Base-by-base conservation (phyloP, 2,113 vertebrate species). In the Scopus umbretta region DNA sequence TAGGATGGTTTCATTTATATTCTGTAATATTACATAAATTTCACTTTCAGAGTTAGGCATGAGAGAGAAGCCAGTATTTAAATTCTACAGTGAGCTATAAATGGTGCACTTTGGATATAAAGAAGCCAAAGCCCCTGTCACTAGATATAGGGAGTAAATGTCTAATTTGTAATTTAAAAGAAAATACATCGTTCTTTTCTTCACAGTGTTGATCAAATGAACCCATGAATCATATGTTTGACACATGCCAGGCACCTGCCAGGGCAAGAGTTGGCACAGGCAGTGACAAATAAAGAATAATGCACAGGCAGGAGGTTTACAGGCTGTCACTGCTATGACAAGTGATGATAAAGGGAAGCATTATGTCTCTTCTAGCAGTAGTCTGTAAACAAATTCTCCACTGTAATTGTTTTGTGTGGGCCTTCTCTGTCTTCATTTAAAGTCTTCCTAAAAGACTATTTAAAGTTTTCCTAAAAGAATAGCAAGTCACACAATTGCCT, bases 151-250 rank as follows among this genome's bases (percentile, higher is more conserved):
- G 22, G n/a, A 95, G 75, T 90, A 95, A 90, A 65, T 85, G 95
- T 43, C 95, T 97, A 95, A 95, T 98, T 96, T 92, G 80, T 95
- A 91, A 98, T 98, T 98, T 96, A 96, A 87, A 96, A 96, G 72
- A 96, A 98, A 97, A 97, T 85, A 91, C 90, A 97, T 97, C 95
- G 96, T 96, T 92, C 84, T 97, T 97, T 98, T 88, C 95, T 97
- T 97, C 79, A 96, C 78, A 93, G 87, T 89, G 86, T 91, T 98
- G 98, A 98, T 98, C 98, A 98, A 98, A 98, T 94, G 96, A 98
- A 97, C 94, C 89, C 93, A 98, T 98, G 98, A 98, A 98, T 98
- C 97, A 96, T 96, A 96, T 34, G 81, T 96, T 86, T 98, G 98
- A 98, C 97, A 97, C 88, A 88, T 91, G 98, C 93, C 98, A 98